phyloP scores from a whole-genome alignment of 2,888 invertebrate species.

The Cactoblastis cactorum region DNA sequence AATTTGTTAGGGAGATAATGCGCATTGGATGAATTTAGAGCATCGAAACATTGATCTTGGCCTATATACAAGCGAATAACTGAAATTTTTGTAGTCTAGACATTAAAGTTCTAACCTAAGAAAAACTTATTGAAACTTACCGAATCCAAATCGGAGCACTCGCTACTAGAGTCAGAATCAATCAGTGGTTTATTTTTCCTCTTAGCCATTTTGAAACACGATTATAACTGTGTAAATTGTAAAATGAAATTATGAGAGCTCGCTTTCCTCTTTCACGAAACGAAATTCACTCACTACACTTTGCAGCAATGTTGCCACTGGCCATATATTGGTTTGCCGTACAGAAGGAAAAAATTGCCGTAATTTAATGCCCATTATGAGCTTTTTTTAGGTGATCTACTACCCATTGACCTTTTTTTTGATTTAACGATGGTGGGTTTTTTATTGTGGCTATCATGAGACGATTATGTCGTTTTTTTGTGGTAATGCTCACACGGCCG shows the following conservation, averaged over 20 bases:
- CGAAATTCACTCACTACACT: neutral
- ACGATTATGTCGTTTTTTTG: too few species aligned
- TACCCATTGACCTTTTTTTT: too few species aligned
- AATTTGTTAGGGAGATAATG: constrained; percentile 26
- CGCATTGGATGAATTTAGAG: constrained; percentile 47
- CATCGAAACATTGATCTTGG: constrained; percentile 59
- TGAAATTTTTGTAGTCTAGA: constrained; percentile 50
- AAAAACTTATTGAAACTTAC: constrained; percentile 77
- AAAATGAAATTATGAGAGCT: constrained; percentile 36
- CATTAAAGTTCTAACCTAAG: constrained; percentile 51
- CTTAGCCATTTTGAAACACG: constrained; percentile 83
- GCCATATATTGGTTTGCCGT: too few species aligned
- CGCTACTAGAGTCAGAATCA: constrained; percentile 91
- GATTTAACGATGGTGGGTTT: too few species aligned
- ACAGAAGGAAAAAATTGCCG: too few species aligned
- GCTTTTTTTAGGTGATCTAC: too few species aligned
- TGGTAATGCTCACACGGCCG: too few species aligned
- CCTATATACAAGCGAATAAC: constrained; percentile 61
- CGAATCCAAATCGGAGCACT: constrained; percentile 90
- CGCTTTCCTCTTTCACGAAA: constrained; percentile 32
- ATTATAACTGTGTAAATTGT: constrained; percentile 29
- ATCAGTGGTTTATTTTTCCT: constrained; percentile 90
- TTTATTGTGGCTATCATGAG: too few species aligned
- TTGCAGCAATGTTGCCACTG: too few species aligned
- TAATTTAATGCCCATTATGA: too few species aligned